A percentile compares a stretch with the other conserved stretches of the same genome.
Evolutionary conservation across 2,113 vertebrate genomes (phyloP).

Genomic region (Dicentrarchus labrax): DNA sequence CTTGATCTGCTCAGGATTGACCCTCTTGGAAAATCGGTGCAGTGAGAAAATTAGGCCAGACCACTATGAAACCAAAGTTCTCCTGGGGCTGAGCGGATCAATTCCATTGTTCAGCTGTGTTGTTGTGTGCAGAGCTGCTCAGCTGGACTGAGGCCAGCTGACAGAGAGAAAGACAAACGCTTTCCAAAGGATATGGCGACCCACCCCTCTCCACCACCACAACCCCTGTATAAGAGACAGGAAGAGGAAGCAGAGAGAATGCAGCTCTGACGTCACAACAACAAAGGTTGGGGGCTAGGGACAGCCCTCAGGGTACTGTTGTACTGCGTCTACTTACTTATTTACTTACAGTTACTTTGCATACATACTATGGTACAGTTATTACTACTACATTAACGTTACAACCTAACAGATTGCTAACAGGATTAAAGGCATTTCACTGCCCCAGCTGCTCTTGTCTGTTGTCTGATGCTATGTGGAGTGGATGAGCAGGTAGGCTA

Average conservation of each 20-base stretch:
- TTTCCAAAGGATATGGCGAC: constrained; percentile 67
- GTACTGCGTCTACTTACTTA: too few species aligned
- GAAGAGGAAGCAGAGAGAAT: constrained; percentile 76
- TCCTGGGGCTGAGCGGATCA: not conserved
- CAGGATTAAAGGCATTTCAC: too few species aligned
- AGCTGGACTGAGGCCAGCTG: constrained; percentile 52
- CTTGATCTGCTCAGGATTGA: constrained; percentile 21
- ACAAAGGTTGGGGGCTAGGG: constrained; percentile 42
- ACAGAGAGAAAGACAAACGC: constrained; percentile 53
- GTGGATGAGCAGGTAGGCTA: too few species aligned
- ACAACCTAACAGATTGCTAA: too few species aligned
- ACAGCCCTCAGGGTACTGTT: constrained; percentile 15
- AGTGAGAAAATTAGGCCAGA: constrained; percentile 30
- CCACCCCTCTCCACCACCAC: constrained; percentile 6
- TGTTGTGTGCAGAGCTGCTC: constrained; percentile 31
- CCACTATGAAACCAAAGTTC: constrained; percentile 10
- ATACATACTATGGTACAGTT: too few species aligned
- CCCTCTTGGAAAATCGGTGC: not conserved
- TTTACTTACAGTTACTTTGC: too few species aligned
- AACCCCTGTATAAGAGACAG: constrained; percentile 42
- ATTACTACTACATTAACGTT: too few species aligned
- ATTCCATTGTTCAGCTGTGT: constrained; percentile 49
- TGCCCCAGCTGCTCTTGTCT: too few species aligned
- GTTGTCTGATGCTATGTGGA: too few species aligned
- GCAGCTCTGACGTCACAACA: constrained; percentile 67